These are phyloP conservation scores for Pemphigus obesinymphae DNA, from an alignment of 1,140 invertebrate species.

Conservation along the genomic window DNA sequence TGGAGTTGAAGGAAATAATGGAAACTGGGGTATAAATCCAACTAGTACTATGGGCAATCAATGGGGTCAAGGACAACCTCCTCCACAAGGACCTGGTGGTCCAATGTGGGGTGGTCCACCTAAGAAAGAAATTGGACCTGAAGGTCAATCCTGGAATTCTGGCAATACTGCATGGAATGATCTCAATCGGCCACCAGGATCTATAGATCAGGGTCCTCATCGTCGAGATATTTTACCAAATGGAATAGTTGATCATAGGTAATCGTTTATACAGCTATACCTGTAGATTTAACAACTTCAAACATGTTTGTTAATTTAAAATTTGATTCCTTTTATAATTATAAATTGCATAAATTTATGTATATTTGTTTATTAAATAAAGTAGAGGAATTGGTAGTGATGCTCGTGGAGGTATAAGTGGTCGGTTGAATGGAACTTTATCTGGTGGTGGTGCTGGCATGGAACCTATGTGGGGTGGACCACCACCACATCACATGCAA, in stretches of 20 bases:
- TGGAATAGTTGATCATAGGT: constrained; percentile 52
- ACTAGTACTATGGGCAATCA: constrained; percentile 49
- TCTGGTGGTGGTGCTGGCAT: constrained; percentile 49
- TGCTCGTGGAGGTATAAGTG: constrained; percentile 67
- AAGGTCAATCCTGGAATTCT: constrained; percentile 55
- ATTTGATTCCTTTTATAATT: too few relatives aligned
- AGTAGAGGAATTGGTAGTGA: constrained; percentile 52
- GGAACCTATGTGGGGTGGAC: constrained; percentile 69
- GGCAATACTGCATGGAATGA: constrained; percentile 48
- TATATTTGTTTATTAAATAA: too few relatives aligned
- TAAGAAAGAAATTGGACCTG: constrained; percentile 48
- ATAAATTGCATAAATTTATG: too few relatives aligned
- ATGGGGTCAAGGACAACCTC: constrained; percentile 51
- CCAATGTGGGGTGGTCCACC: constrained; percentile 46
- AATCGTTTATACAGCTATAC: neutral
- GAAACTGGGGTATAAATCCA: constrained; percentile 48
- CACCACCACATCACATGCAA: constrained; percentile 52
- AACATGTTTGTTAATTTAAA: too few relatives aligned
- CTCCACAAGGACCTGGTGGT: constrained; percentile 54
- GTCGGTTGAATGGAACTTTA: constrained; percentile 59
- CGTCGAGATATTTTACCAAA: constrained; percentile 61
- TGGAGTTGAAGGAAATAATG: constrained; percentile 66
- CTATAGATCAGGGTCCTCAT: constrained; percentile 52
- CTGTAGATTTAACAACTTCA: neutral
- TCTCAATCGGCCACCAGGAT: constrained; percentile 33